A percentile compares a stretch with the other conserved stretches of the same genome.
Conservation (phyloP, 2,113 vertebrate species). For the Saccopteryx leptura region DNA sequence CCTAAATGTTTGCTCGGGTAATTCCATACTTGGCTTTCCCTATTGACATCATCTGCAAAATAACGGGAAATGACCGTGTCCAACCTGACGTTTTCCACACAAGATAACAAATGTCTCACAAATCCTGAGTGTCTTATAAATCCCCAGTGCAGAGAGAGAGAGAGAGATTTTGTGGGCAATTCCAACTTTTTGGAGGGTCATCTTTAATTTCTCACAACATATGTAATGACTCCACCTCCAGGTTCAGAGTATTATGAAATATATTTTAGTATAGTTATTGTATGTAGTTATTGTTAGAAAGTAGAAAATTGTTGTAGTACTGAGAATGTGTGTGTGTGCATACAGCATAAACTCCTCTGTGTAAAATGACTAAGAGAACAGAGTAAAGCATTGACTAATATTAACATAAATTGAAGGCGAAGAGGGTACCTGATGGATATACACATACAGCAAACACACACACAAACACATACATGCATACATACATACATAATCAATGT, state of each 20-base stretch:
- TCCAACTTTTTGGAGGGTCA: background rate
- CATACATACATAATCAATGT: background rate
- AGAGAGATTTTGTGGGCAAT: background rate
- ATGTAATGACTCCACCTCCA: background rate
- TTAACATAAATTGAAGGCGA: background rate
- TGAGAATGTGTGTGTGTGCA: background rate
- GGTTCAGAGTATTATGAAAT: background rate
- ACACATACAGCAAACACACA: background rate
- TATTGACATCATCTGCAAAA: background rate
- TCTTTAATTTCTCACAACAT: conserved; percentile 18
- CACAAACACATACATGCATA: background rate
- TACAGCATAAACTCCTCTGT: background rate
- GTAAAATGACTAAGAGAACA: background rate
- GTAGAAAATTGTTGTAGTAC: background rate
- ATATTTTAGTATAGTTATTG: background rate
- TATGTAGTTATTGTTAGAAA: background rate
- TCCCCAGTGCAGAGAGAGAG: background rate
- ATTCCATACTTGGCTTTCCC: background rate
- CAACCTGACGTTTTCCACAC: background rate
- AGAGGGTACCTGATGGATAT: background rate
- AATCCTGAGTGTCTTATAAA: background rate
- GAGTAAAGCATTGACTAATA: conserved; percentile 2
- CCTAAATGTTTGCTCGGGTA: conserved; percentile 13
- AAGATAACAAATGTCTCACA: conserved; percentile 8
- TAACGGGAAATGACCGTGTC: background rate